phyloP scores from a whole-genome alignment of 2,797 vertebrate genomes.

The Merluccius polli region DNA sequence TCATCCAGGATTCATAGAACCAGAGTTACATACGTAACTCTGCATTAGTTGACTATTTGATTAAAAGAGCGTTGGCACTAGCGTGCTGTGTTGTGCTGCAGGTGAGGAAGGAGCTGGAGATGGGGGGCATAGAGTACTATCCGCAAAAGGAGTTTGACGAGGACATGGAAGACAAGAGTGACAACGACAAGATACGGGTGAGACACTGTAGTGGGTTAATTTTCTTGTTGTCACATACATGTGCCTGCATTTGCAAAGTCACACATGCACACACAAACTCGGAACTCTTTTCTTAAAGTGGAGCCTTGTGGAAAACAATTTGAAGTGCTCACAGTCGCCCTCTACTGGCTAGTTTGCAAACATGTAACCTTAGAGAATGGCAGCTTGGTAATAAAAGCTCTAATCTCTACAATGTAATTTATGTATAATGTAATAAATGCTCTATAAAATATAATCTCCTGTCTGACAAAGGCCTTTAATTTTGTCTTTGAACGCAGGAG shows the following conservation, averaged over 20 bases:
- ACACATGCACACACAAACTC: not conserved
- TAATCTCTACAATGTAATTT: not conserved
- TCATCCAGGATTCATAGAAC: no score
- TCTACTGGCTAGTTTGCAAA: not conserved
- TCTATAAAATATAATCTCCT: not conserved
- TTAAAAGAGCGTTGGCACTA: not conserved
- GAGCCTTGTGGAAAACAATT: not conserved
- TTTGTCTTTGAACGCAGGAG: conserved; percentile 72
- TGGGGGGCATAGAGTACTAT: conserved; percentile 91
- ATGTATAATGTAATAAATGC: not conserved
- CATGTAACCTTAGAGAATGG: not conserved
- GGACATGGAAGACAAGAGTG: conserved; percentile 95
- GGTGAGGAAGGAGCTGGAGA: conserved; percentile 92
- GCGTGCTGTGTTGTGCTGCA: conserved; percentile 31
- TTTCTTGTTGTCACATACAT: not conserved
- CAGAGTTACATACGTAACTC: no score
- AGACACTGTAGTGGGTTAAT: conserved; percentile 20
- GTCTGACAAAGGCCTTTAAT: not conserved
- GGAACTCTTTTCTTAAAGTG: not conserved
- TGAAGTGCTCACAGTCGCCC: not conserved
- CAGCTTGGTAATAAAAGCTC: not conserved
- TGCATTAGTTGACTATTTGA: not conserved
- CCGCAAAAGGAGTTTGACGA: conserved; percentile 98
- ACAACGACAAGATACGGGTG: conserved; percentile 98
- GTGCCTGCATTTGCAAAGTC: not conserved